phyloP scores from a whole-genome alignment of 2,888 invertebrate species.

The Phorcus lineatus region DNA sequence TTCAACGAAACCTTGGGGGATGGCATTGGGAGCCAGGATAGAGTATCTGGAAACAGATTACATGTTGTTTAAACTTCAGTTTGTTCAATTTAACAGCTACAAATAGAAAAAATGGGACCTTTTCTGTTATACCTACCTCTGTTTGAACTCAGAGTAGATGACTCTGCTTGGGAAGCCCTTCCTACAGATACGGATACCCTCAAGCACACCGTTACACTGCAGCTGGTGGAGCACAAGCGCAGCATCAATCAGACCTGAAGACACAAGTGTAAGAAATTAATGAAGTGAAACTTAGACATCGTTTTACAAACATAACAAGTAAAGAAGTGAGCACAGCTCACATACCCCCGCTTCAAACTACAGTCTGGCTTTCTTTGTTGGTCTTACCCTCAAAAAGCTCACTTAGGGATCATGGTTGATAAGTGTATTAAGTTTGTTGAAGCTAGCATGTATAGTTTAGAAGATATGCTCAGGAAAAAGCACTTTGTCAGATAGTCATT shows the following conservation, averaged over 20 bases:
- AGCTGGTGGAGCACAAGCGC: slow-evolving; percentile 99
- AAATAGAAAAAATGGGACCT: no score
- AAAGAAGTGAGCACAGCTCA: no score
- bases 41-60: slow-evolving; percentile 82
- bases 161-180: slow-evolving; percentile 99
- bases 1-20: slow-evolving; percentile 77
- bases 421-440: no score
- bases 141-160: slow-evolving; percentile 99
- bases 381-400: no score
- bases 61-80: background rate
- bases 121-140: slow-evolving; percentile 85
- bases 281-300: background rate
- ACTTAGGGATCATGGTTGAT: no score
- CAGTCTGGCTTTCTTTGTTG: no score
- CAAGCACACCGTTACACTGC: slow-evolving; percentile 99
- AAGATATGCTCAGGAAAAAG: no score
- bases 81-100: no score
- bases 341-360: no score
- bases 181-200: slow-evolving; percentile 99
- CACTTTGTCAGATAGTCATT: no score
- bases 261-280: no score
- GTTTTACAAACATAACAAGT: background rate
- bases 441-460: no score
- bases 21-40: slow-evolving; percentile 95
- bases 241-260: slow-evolving; percentile 94